Evolutionary conservation across 2,888 invertebrate species (phyloP), one percentile per base, ranked within the genome.

Genomic region (Cheilosia soror): DNA sequence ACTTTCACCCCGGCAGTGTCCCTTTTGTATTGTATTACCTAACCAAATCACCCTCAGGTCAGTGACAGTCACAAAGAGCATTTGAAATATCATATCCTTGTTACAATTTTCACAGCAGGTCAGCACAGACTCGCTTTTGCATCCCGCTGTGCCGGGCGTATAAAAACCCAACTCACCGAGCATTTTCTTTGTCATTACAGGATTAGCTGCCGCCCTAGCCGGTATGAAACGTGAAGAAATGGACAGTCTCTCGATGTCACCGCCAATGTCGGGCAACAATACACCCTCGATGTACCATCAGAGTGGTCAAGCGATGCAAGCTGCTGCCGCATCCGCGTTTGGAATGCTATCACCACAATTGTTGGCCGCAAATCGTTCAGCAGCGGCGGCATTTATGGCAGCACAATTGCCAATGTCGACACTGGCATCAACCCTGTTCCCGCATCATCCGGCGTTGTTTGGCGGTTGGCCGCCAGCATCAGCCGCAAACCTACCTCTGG

Each of bases 381-480:
- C 92, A n/a, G 92, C 91, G 4, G 91, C 92, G 2, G 92, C 92
- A 5, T 89, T 92, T 73, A 92, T 92, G 91, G 91, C 92, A 2
- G 89, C 90, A 5, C 91, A 92, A 73, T 83, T 92, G 73, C 92
- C 92, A 13, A 91, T 92, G 90, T 90, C 91, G 65, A 90, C 90
- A 15, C 78, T 92, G 77, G 92, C 92, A 71, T 91, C 89, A 31
- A 90, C 90, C 1, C 87, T 92, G 5, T 92, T 92, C 69, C 92
- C 92, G 5, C 91, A 92, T 87, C 92, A 92, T 88, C 91, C 92
- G 0, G 91, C 91, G 31, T 83, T 92, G 47, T 92, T 91, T 65
- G 90, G 90, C 55, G 89, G 90, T 15, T 92, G 92, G 92, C 89
- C 90, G 29, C 89, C 89, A 20, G 81, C 84, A 72, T 89, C 89